phyloP scores from a whole-genome alignment of 1,140 invertebrate genomes.

The Choristoneura fumiferana region DNA sequence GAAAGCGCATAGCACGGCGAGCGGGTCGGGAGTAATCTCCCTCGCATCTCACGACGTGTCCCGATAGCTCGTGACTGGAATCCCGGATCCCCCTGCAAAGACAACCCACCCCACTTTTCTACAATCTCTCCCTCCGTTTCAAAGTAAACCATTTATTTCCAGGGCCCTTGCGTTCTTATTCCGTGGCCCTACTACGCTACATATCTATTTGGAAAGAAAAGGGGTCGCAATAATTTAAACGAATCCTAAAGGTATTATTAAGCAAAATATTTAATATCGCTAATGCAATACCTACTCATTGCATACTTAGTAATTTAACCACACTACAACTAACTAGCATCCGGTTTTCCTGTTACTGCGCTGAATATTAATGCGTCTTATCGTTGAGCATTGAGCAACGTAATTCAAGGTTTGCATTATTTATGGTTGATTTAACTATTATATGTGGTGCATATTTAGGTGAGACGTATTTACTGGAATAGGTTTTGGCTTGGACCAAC shows the following conservation, averaged over 20 bases:
- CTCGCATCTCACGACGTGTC: constrained; percentile 52
- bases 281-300: neutral
- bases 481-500: too few species aligned
- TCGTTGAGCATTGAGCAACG: neutral
- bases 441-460: too few species aligned
- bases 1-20: constrained; percentile 40
- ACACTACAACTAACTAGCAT: neutral
- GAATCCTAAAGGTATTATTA: neutral
- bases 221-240: too few species aligned
- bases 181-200: too few species aligned
- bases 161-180: too few species aligned
- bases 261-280: neutral
- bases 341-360: constrained; percentile 2
- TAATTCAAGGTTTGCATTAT: neutral
- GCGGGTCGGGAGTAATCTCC: constrained; percentile 41
- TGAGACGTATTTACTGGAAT: too few species aligned
- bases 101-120: constrained; percentile 20
- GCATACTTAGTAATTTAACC: constrained; percentile 1
- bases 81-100: constrained; percentile 32
- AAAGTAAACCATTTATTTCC: neutral
- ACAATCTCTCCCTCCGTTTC: constrained; percentile 13
- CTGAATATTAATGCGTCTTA: constrained; percentile 9
- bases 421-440: too few species aligned
- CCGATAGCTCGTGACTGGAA: constrained; percentile 50
- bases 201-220: too few species aligned